Evolutionary conservation across 2,113 vertebrate genomes (phyloP), one percentile per base, ranked within the genome.

Genomic region (Geothlypis trichas): DNA sequence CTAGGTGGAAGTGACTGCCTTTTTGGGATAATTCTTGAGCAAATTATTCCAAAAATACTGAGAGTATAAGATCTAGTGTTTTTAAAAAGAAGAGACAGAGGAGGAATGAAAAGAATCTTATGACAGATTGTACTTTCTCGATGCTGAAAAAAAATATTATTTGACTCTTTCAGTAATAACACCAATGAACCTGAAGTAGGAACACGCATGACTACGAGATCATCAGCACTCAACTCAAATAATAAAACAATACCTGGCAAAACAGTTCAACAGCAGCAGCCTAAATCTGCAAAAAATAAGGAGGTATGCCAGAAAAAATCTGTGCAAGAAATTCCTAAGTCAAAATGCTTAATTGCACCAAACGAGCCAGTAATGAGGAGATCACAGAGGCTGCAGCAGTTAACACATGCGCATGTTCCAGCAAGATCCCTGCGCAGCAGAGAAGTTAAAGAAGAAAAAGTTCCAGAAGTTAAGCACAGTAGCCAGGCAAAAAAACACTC

Each of bases 341-440:
- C 96, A 92, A 96, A 92, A 78, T 94, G 76, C 15, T 0, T 59
- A 65, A 46, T 59, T 91, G 81, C 4, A 0, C 54, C 83, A 62
- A 62, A 89, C 9, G 97, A 98, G 26, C 95, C 94, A 12, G 76
- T 96, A 89, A 97, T 19, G 16, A 96, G 98, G 83, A 97, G 98
- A 94, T 98, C 98, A 49, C 97, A 97, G 89, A 97, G 98, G 58
- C 93, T 98, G 23, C 98, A 97, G 24, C 97, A 98, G 57, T 89
- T 98, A 80, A 89, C 96, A 19, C 91, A 92, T 6, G 77, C 94
- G 23, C 96, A 96, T 54, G 92, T 96, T 82, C 96, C 97, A 62
- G 90, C 93, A 76, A 97, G 97, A 87, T 96, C 97, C 54, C 91
- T 98, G 61, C 96, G 97, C 31, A 98, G 46, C 55, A 97, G 98